Conservation (phyloP, 2,888 invertebrate genomes). For the Nymphalis urticae region DNA sequence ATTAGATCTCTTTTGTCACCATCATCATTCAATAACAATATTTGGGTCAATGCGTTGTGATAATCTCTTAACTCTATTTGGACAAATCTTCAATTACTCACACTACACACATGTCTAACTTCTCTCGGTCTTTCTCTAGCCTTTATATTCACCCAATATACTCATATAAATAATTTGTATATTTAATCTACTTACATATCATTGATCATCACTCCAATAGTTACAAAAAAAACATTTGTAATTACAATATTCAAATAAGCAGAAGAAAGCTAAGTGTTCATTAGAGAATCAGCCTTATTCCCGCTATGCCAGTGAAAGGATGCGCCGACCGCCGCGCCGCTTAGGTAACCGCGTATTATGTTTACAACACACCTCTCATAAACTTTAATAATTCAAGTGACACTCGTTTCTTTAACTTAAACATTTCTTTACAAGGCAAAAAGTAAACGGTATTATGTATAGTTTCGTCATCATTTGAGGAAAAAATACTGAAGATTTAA, state of each 20-base stretch:
- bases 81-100: too few species aligned
- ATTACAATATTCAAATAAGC: not conserved
- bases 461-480: not conserved
- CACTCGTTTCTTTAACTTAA: slow-evolving; percentile 19
- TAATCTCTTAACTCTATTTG: too few species aligned
- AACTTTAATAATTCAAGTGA: slow-evolving; percentile 31
- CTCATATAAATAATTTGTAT: too few species aligned
- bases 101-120: too few species aligned
- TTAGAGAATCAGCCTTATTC: not conserved
- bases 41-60: too few species aligned
- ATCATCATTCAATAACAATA: too few species aligned
- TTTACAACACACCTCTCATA: slow-evolving; percentile 28
- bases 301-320: slow-evolving; percentile 36
- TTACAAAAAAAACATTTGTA: not conserved
- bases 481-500: too few species aligned
- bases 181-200: too few species aligned
- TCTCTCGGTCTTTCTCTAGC: too few species aligned
- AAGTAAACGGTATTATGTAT: not conserved
- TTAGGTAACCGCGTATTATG: slow-evolving; percentile 34
- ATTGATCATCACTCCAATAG: not conserved
- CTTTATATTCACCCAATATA: too few species aligned
- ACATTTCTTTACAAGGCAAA: slow-evolving; percentile 10
- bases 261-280: not conserved
- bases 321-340: slow-evolving; percentile 16
- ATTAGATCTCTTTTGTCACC: too few species aligned